A percentile compares a stretch with the other conserved stretches of the same genome.
Conservation (phyloP, 2,113 vertebrate genomes). For the Lepus americanus region DNA sequence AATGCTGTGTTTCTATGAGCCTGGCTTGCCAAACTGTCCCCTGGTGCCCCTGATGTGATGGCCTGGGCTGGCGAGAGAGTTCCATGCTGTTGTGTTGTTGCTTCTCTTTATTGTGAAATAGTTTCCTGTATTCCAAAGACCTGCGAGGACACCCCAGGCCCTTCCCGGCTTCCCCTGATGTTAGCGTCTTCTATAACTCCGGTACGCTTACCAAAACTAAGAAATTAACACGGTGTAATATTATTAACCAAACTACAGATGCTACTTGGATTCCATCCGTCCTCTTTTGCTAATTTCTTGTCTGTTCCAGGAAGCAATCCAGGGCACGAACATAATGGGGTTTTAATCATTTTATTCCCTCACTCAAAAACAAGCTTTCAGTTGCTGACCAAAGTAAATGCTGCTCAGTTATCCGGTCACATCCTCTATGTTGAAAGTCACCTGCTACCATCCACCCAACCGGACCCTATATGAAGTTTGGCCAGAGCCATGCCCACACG, state of each 20-base stretch:
- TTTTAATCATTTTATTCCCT: constrained; percentile 54
- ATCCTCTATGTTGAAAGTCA: not conserved
- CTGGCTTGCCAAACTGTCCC: not conserved
- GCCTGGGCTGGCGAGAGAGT: not conserved
- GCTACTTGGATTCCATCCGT: constrained; percentile 13
- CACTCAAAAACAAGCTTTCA: constrained; percentile 50
- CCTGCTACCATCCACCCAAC: not conserved
- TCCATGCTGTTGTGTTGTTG: not conserved
- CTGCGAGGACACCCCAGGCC: not conserved
- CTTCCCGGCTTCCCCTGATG: not conserved
- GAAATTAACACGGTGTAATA: not conserved
- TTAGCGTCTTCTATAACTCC: not conserved
- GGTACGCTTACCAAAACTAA: not conserved
- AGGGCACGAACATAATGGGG: not conserved
- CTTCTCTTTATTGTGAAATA: constrained; percentile 16
- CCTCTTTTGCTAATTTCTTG: not conserved
- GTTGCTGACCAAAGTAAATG: not conserved
- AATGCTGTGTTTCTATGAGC: constrained; percentile 39
- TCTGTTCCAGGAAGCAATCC: constrained; percentile 24
- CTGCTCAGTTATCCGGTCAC: not conserved
- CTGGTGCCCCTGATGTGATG: not conserved
- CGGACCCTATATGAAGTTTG: not conserved
- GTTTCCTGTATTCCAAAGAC: constrained; percentile 31
- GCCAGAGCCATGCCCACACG: not conserved
- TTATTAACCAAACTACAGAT: not conserved